These are phyloP conservation scores for Ceyx margarethae DNA, from an alignment of 2,113 vertebrate species.

Conservation along the genomic window DNA sequence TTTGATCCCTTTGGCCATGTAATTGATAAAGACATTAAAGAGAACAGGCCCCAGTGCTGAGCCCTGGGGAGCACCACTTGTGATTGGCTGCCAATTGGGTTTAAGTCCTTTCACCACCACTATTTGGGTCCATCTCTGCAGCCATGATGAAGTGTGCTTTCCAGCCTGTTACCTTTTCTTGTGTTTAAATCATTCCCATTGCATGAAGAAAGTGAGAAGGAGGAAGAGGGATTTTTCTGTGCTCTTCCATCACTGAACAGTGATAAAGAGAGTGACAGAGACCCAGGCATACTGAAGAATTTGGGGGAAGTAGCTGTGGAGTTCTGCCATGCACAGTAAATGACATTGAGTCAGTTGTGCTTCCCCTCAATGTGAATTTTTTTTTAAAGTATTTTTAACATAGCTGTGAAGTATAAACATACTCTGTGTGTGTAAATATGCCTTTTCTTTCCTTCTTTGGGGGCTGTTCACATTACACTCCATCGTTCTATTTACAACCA, in stretches of 20 bases:
- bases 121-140: neutral
- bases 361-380: neutral
- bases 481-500: neutral
- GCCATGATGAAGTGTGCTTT: neutral
- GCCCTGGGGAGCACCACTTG: neutral
- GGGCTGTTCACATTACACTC: neutral
- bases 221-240: neutral
- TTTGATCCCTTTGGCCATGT: accelerated
- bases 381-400: neutral
- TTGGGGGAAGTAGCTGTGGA: neutral
- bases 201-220: neutral
- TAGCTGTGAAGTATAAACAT: neutral
- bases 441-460: neutral
- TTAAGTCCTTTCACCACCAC: neutral
- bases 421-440: neutral
- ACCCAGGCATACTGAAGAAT: neutral
- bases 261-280: neutral
- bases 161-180: neutral
- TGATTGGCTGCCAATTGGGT: accelerated
- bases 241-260: neutral
- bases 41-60: neutral
- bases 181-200: accelerated
- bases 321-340: neutral
- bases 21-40: accelerated
- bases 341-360: accelerated